Percentiles rank a stretch among this genome's conserved stretches.
Evolutionary conservation across 1,140 invertebrate genomes (phyloP).

Genomic region (Protaetia brevitarsis): DNA sequence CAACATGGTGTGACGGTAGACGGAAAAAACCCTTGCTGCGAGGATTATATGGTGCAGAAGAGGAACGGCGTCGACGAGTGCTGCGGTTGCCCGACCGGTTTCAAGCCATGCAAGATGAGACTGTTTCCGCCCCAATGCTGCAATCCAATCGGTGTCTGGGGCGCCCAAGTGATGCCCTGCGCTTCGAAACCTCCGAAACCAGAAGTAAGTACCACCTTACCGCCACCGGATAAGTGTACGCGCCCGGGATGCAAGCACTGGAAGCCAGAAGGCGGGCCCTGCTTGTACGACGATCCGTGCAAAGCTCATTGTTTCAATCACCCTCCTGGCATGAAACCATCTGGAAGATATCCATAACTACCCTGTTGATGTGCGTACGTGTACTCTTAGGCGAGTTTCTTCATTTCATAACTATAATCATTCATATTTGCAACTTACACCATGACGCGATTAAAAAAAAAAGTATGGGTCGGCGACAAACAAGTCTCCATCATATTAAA

Average conservation of each 20-base stretch:
- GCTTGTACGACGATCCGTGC: slow-evolving; percentile 44
- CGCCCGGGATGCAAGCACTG: slow-evolving; percentile 44
- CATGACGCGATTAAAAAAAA: too few species aligned
- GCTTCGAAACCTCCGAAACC: slow-evolving; percentile 36
- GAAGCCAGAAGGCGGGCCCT: slow-evolving; percentile 41
- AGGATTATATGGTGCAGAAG: slow-evolving; percentile 29
- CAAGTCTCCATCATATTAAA: too few species aligned
- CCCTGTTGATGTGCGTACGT: neutral
- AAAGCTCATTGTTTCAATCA: slow-evolving; percentile 45
- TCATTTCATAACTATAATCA: neutral
- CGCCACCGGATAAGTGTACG: slow-evolving; percentile 34
- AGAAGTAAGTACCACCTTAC: slow-evolving; percentile 23
- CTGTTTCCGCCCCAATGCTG: slow-evolving; percentile 36
- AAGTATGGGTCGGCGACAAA: too few species aligned
- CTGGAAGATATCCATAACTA: slow-evolving; percentile 25
- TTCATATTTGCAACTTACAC: neutral
- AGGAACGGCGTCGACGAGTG: slow-evolving; percentile 20
- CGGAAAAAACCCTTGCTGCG: slow-evolving; percentile 37
- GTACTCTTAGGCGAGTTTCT: slow-evolving; percentile 2
- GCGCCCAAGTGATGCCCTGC: slow-evolving; percentile 39
- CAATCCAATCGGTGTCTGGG: slow-evolving; percentile 40
- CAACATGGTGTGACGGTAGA: slow-evolving; percentile 25
- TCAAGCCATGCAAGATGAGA: slow-evolving; percentile 43
- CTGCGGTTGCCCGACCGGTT: slow-evolving; percentile 30
- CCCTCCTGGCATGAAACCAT: slow-evolving; percentile 42